These are phyloP conservation scores for Eumacrocentrus americanus DNA, from an alignment of 2,888 invertebrate genomes.

Conservation along the genomic window DNA sequence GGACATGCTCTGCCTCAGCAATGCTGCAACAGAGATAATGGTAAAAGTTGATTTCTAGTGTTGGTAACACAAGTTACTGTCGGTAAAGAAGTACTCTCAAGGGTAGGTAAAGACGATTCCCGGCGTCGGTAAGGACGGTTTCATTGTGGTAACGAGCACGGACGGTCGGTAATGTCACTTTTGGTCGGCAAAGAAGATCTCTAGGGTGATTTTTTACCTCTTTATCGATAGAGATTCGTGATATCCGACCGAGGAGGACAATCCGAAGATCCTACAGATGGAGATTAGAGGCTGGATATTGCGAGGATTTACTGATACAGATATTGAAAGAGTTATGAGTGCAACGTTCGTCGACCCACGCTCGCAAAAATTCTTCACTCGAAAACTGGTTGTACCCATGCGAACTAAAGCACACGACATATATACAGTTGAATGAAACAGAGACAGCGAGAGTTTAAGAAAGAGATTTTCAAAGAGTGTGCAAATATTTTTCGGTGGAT, in stretches of 20 bases:
- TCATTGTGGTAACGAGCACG: too few relatives aligned
- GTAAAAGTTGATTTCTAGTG: conserved; percentile 10
- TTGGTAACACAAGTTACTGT: too few relatives aligned
- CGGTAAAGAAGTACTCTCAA: background rate
- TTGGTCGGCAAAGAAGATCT: too few relatives aligned
- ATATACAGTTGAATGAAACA: background rate
- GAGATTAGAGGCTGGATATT: background rate
- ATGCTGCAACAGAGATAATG: conserved; percentile 60
- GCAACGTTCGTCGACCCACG: conserved; percentile 54
- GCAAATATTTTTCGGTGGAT: background rate
- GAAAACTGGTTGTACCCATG: conserved; percentile 49
- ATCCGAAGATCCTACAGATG: conserved; percentile 20
- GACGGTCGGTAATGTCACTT: too few relatives aligned
- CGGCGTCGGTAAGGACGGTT: too few relatives aligned
- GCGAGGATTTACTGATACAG: conserved; percentile 38
- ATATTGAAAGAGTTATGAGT: conserved; percentile 51
- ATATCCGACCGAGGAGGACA: background rate
- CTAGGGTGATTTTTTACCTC: too few relatives aligned
- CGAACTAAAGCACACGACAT: background rate
- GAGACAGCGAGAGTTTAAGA: background rate
- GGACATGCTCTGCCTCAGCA: conserved; percentile 65
- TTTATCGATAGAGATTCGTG: too few relatives aligned
- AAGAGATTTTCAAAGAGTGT: background rate
- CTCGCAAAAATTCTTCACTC: conserved; percentile 33
- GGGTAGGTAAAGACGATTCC: too few relatives aligned